Base-by-base conservation (phyloP, 2,797 vertebrate genomes). In the Halcyon chelicuti region DNA sequence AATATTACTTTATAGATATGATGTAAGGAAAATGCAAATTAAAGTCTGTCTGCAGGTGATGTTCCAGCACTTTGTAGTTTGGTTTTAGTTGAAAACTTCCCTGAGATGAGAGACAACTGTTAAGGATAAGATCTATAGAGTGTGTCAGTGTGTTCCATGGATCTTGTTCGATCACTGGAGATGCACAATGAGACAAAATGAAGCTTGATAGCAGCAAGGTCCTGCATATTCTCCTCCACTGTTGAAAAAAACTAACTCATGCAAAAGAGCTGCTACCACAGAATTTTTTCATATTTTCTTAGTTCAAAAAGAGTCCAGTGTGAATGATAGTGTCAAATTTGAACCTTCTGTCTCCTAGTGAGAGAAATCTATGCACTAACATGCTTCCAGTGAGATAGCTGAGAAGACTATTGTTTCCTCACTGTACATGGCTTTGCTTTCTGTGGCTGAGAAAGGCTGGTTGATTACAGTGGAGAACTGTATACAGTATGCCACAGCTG, bases 401-500 rank as follows among this genome's bases (percentile, higher is more conserved):
- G 88, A 67, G 88, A 58, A 70, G 29, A 52, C 29, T 46, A 85
- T 96, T 96, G 90, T 97, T 96, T 75, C 42, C 47, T 74, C 65
- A 31, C 33, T 0, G 0, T 70, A 19, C 79, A 40, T 68, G 86
- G 47, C 79, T 63, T 88, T 1, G 1, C 44, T 71, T 88, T 93
- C n/a, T 42, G 65, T 85, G 82, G 66, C 94, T 81, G 86, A 93
- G 88, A 94, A 78, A 11, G 88, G 74, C 75, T 90, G 40, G 80
- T 68, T 92, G 88, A 93, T 96, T 95, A 55, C 88, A 75, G 85
- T 85, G 85, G 28, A 73, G 82, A 83, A 28, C 92, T 96, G 90
- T 78, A 33, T 80, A 90, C 90, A 94, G 92, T 63, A 81, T 14
- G 81, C 70, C 84, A 96, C 96, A 97, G 96, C 90, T 97, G 96